phyloP scores from a whole-genome alignment of 37 sponge, comb jelly and placozoan genomes.

The Haliclona indistincta region DNA sequence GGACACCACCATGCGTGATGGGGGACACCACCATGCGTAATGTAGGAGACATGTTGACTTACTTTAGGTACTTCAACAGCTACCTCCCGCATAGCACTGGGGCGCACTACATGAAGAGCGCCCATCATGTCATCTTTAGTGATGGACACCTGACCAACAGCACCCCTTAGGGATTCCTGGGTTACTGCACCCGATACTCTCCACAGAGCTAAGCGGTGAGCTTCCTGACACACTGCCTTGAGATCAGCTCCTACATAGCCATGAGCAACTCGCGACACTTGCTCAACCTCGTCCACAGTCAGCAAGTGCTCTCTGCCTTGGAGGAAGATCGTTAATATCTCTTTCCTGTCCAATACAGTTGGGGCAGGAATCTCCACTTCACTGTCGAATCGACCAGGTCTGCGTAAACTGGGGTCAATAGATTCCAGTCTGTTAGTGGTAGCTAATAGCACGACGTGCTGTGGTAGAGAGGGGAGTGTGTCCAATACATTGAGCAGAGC shows the following conservation, averaged over 20 bases:
- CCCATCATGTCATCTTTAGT: conserved; percentile 36
- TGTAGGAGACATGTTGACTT: no score
- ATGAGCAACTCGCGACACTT: conserved; percentile 45
- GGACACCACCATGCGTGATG: no score
- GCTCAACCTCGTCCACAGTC: conserved; percentile 23
- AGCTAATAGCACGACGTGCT: conserved; percentile 73
- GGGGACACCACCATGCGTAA: no score
- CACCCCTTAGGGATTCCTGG: not conserved
- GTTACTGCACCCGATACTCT: not conserved
- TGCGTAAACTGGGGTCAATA: conserved; percentile 59
- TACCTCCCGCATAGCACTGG: conserved; percentile 95
- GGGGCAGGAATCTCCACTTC: conserved; percentile 77
- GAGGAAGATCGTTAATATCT: conserved; percentile 31
- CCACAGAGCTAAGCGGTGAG: conserved; percentile 45
- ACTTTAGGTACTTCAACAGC: conserved; percentile 94
- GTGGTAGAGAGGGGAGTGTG: conserved; percentile 14
- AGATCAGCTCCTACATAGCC: conserved; percentile 94
- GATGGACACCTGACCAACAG: conserved; percentile 10
- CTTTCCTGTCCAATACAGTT: conserved; percentile 27
- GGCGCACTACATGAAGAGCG: conserved; percentile 74
- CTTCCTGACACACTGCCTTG: conserved; percentile 47
- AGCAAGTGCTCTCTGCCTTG: conserved; percentile 8
- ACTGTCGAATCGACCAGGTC: conserved; percentile 81
- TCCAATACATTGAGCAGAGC: conserved; percentile 47
- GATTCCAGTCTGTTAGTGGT: conserved; percentile 71